Conservation (phyloP, 2,113 vertebrate genomes). For the Callaeas wilsoni region DNA sequence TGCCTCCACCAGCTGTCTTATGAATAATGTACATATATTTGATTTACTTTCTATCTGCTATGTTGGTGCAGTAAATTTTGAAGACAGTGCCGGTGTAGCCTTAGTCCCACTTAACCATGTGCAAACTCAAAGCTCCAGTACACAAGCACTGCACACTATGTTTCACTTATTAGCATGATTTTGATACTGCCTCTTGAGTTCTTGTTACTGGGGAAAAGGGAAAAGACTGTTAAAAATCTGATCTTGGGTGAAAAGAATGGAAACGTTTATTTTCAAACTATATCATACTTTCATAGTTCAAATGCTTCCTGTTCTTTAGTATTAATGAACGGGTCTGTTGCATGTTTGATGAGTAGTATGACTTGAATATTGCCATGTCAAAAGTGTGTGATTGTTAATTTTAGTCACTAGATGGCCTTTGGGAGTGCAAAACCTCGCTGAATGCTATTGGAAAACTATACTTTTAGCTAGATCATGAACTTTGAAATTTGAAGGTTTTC, state of each 20-base stretch:
- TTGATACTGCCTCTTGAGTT: neutral
- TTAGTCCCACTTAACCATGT: conserved; percentile 55
- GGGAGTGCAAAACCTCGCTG: conserved; percentile 14
- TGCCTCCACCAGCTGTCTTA: conserved; percentile 20
- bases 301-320: neutral
- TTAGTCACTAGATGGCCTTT: conserved; percentile 65
- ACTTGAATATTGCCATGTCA: neutral
- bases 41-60: conserved; percentile 22
- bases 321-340: neutral
- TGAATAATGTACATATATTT: neutral
- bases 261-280: neutral
- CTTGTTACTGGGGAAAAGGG: neutral
- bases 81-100: conserved; percentile 54
- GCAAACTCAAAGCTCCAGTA: conserved; percentile 18
- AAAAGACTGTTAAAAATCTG: neutral
- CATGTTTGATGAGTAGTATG: neutral
- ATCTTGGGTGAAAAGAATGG: neutral
- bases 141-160: conserved; percentile 54
- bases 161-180: neutral
- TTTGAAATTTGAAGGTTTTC: neutral
- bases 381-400: neutral
- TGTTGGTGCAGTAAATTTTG: conserved; percentile 64
- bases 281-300: neutral
- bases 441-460: neutral
- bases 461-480: neutral